phyloP scores from a whole-genome alignment of 2,888 invertebrate genomes.

The Polydrusus cervinus region DNA sequence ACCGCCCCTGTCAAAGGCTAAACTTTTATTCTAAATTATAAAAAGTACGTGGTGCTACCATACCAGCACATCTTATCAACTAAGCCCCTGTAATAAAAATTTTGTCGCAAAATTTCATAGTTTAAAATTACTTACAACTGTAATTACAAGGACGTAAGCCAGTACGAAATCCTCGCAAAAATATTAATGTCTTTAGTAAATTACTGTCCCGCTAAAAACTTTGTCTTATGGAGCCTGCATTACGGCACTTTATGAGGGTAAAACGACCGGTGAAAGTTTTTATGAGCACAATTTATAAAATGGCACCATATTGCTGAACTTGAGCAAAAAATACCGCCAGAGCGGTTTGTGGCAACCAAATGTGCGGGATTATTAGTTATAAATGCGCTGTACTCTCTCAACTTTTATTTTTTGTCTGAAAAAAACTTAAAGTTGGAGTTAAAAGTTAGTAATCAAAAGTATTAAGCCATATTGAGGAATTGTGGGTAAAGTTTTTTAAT shows the following conservation, averaged over 20 bases:
- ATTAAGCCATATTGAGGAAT: too few species aligned
- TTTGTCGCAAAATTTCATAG: background rate
- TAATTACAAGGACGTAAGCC: conserved; percentile 32
- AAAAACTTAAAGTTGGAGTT: too few species aligned
- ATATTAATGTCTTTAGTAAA: conserved; percentile 49
- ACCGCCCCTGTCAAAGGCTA: too few species aligned
- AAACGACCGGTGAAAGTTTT: conserved; percentile 52
- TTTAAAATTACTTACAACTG: conserved; percentile 23
- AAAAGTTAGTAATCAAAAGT: too few species aligned
- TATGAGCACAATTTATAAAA: conserved; percentile 46
- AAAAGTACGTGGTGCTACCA: too few species aligned
- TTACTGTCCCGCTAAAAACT: conserved; percentile 51
- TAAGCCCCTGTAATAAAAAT: background rate
- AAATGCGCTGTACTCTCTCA: background rate
- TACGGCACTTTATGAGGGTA: conserved; percentile 53
- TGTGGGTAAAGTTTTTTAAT: too few species aligned
- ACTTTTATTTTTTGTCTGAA: background rate
- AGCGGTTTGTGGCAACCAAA: conserved; percentile 19
- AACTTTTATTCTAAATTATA: too few species aligned
- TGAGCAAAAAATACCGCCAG: conserved; percentile 7
- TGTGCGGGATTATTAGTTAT: background rate
- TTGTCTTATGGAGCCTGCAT: conserved; percentile 49
- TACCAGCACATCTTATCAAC: too few species aligned
- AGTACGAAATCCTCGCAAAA: conserved; percentile 40
- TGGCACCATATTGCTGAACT: conserved; percentile 49